Evolutionary conservation across 2,113 vertebrate genomes (phyloP), one percentile per base, ranked within the genome.

Genomic region (Triplophysa tibetana): DNA sequence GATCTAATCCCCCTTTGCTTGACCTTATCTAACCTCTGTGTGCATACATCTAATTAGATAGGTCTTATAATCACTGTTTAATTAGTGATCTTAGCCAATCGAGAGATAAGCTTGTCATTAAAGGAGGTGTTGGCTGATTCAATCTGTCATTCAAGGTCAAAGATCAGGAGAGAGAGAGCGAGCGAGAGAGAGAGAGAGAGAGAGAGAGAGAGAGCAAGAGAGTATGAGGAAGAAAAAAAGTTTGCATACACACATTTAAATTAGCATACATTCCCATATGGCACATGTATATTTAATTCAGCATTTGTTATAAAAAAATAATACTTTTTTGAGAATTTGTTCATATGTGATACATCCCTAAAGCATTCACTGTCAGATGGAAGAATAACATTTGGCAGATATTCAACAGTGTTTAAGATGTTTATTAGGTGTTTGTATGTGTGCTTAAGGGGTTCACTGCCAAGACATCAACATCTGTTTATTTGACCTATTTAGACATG

Each of bases 21-120:
- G 26, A 54, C 62, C 75, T 38, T 16, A 24, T 65, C 43, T 77
- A 64, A 65, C 45, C 43, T 54, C 12, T 16, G 12, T 16, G 61
- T 23, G 43, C 60, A 77, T 54, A 75, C 21, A 64, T 75, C 73
- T 50, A 17, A 24, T 75, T 52, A 75, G 60, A 50, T 61, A 45
- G 72, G 45, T 75, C 29, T 73, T 6, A 43, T 61, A 74, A 45
- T 61, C 10, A 8, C 73, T 64, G 24, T 50, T 75, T 50, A 64
- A 64, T 33, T 64, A 12, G 26, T 58, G 26, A 61, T 60, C n/a
- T 61, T 19, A 61, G 70, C 56, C 56, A 61, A 29, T 21, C 29
- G 2, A 8, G 52, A 58, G 70, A 29, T 73, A n/a, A 70, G 68
- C 16, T 70, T 33, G 26, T 38, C 52, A 56, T 72, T 72, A 58